These are phyloP conservation scores for Pyralis farinalis DNA, from an alignment of 2,888 invertebrate species.

Conservation along the genomic window DNA sequence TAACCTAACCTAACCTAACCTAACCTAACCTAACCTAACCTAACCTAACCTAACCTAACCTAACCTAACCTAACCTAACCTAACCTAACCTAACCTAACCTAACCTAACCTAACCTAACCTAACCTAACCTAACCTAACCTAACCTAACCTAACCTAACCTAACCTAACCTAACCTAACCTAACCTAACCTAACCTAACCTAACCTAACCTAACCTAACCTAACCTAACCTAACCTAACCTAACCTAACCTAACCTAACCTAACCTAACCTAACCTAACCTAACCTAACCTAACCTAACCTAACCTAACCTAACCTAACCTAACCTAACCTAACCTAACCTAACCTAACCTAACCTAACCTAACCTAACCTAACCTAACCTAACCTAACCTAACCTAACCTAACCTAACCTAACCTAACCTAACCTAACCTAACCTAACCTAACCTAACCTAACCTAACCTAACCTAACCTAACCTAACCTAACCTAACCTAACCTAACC, in stretches of 20 bases:
- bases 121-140: slow-evolving; percentile 15
- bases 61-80: slow-evolving; percentile 14
- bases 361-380: slow-evolving; percentile 14
- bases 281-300: slow-evolving; percentile 14
- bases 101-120: slow-evolving; percentile 14
- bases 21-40: slow-evolving; percentile 14
- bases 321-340: slow-evolving; percentile 14
- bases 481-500: slow-evolving; percentile 15
- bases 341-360: slow-evolving; percentile 16
- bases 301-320: slow-evolving; percentile 15
- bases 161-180: slow-evolving; percentile 16
- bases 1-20: slow-evolving; percentile 14
- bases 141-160: slow-evolving; percentile 14
- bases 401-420: slow-evolving; percentile 15
- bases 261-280: slow-evolving; percentile 13
- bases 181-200: slow-evolving; percentile 14
- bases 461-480: slow-evolving; percentile 14
- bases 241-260: slow-evolving; percentile 14
- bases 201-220: slow-evolving; percentile 14
- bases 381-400: slow-evolving; percentile 14
- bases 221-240: slow-evolving; percentile 15
- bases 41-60: slow-evolving; percentile 15
- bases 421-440: slow-evolving; percentile 14
- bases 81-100: slow-evolving; percentile 13
- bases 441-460: slow-evolving; percentile 13